Base-by-base conservation (phyloP, 1,140 invertebrate genomes). In the Drosophila ohnishii region DNA sequence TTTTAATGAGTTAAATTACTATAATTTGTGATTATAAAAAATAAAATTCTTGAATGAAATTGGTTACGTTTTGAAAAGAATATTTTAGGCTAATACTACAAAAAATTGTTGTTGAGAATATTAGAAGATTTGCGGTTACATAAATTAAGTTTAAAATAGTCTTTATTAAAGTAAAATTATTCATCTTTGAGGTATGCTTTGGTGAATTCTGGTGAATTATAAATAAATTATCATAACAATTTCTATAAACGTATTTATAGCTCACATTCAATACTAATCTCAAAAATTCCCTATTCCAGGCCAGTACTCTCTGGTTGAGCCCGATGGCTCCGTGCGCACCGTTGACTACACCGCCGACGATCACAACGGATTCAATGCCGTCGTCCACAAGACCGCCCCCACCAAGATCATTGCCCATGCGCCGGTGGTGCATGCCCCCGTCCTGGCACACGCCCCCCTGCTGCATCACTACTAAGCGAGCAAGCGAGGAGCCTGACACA, bases 301-400 rank as follows among this genome's bases (percentile, higher is more conserved):
- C 51, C 93, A 94, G 91, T 94, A 94, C 84, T 94, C 93, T 6
- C 89, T 94, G 13, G 92, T 94, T 3, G 93, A 94, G 78, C 93
- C 94, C 16, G 94, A 94, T 78, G 94, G 94, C 25, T 92, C 92
- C 5, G 92, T 93, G 65, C 92, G 94, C 50, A 94, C 91, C 61
- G 95, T 95, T 45, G 93, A 94, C 80, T 96, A 96, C 88, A 95
- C 94, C 1, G 95, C 95, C 25, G 95, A 95, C 87, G 94, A 95
- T 67, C 93, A 94, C 76, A 94, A 93, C 71, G 95, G 95, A 5
- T 93, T 93, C 84, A 93, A 93, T 83, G 92, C 92, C 59, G 90
- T 92, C 30, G 92, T 92, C 5, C 92, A 92, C 76, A 92, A 93
- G 91, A 92, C 92, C 42, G 92, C 89, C 37, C 90, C 91, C 63